Evolutionary conservation across 2,888 invertebrate genomes (phyloP).

Genomic region (Orchesella flavescens): DNA sequence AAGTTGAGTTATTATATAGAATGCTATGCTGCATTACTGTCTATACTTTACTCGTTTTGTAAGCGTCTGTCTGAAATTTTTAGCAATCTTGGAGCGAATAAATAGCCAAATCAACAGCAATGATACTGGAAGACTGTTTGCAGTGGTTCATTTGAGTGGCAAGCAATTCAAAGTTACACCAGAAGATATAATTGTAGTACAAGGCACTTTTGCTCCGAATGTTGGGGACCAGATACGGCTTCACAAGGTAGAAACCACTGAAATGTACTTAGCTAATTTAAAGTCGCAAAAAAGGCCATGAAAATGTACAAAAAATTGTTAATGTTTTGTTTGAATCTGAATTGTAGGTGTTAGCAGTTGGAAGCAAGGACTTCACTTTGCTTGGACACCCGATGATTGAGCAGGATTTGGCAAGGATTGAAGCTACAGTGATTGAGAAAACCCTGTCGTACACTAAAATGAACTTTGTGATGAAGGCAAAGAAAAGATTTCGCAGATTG

Average conservation of each 20-base stretch:
- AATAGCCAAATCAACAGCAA: constrained; percentile 79
- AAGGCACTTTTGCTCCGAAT: constrained; percentile 88
- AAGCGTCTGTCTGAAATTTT: too few species aligned
- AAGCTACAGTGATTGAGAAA: constrained; percentile 89
- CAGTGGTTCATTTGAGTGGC: constrained; percentile 86
- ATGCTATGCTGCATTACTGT: background rate
- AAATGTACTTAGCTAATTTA: background rate
- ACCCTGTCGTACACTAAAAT: constrained; percentile 86
- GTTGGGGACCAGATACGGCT: constrained; percentile 85
- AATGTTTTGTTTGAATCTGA: background rate
- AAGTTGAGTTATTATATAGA: constrained; percentile 22
- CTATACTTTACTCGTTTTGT: constrained; percentile 9
- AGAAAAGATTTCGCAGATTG: constrained; percentile 81
- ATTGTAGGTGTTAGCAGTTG: constrained; percentile 81
- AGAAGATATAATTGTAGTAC: constrained; percentile 87
- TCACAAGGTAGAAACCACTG: constrained; percentile 80
- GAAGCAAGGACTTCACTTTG: constrained; percentile 85
- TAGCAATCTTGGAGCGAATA: constrained; percentile 79
- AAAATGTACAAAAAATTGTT: background rate
- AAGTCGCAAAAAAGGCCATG: too few species aligned
- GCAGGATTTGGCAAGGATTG: constrained; percentile 82
- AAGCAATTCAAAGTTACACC: constrained; percentile 89
- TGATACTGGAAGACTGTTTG: constrained; percentile 82
- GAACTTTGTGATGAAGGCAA: constrained; percentile 76
- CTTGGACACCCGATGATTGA: constrained; percentile 87